These are phyloP conservation scores for Choloepus hoffmanni DNA, from an alignment of 2,113 vertebrate species.

Conservation along the genomic window DNA sequence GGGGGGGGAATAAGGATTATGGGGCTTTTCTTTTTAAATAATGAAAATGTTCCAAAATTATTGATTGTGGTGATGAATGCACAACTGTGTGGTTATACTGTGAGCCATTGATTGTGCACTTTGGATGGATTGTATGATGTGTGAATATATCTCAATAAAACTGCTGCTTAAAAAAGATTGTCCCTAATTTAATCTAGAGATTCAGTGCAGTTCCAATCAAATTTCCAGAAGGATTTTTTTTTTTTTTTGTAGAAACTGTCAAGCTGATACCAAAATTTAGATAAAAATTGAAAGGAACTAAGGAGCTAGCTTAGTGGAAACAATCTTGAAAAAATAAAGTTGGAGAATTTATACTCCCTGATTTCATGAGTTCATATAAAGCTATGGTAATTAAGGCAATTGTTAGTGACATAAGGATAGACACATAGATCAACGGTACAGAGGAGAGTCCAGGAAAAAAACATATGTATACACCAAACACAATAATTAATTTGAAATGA, in stretches of 20 bases:
- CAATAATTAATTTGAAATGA: not conserved
- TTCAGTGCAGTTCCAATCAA: not conserved
- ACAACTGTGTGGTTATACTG: too few relatives aligned
- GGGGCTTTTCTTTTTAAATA: too few relatives aligned
- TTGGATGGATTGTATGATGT: too few relatives aligned
- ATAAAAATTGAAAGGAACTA: not conserved
- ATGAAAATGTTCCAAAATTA: too few relatives aligned
- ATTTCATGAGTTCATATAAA: slow-evolving; percentile 6
- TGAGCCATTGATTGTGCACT: too few relatives aligned
- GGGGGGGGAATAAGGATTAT: too few relatives aligned
- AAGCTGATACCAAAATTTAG: not conserved
- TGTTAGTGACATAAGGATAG: not conserved
- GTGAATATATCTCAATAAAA: too few relatives aligned
- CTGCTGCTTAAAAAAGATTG: not conserved
- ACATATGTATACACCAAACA: not conserved
- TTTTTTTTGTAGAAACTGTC: not conserved
- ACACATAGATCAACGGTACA: not conserved
- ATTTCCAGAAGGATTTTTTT: not conserved
- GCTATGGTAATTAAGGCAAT: not conserved
- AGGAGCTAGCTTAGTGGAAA: not conserved
- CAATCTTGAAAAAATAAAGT: not conserved
- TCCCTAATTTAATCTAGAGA: not conserved
- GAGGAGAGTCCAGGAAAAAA: not conserved
- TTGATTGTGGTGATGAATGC: too few relatives aligned
- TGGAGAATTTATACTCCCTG: not conserved